Conservation (phyloP, 1,140 invertebrate species). For the Ylistrum balloti region DNA sequence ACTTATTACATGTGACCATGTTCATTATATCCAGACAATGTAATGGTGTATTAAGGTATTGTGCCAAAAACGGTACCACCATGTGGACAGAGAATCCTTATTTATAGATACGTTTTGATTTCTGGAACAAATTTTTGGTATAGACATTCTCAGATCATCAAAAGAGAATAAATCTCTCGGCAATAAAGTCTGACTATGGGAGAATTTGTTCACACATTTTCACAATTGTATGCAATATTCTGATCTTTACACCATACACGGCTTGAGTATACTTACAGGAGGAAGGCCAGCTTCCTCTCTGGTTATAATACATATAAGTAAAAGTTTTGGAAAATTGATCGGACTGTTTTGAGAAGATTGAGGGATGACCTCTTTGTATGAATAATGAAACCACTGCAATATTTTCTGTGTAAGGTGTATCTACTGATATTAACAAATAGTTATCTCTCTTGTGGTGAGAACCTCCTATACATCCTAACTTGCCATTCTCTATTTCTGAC, state of each 20-base stretch:
- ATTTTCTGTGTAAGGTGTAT: background rate
- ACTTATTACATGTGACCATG: background rate
- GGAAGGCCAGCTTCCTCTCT: background rate
- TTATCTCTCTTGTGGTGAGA: too few species aligned
- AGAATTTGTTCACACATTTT: too few species aligned
- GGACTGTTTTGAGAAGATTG: background rate
- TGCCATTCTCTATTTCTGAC: background rate
- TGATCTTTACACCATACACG: background rate
- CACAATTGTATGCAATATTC: background rate
- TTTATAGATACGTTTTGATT: too few species aligned
- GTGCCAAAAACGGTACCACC: background rate
- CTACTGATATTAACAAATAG: slow-evolving; percentile 1
- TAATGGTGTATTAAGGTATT: background rate
- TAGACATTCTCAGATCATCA: background rate
- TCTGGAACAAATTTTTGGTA: background rate
- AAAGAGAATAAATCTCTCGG: too few species aligned
- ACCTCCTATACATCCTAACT: background rate
- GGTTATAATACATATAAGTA: background rate
- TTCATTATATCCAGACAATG: background rate
- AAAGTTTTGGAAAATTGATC: background rate
- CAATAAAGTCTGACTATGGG: too few species aligned
- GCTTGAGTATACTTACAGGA: too few species aligned
- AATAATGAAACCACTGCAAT: background rate
- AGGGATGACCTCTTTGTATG: background rate
- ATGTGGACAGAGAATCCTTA: background rate